Base-by-base conservation (phyloP, 1,140 invertebrate genomes). In the Arion vulgaris region DNA sequence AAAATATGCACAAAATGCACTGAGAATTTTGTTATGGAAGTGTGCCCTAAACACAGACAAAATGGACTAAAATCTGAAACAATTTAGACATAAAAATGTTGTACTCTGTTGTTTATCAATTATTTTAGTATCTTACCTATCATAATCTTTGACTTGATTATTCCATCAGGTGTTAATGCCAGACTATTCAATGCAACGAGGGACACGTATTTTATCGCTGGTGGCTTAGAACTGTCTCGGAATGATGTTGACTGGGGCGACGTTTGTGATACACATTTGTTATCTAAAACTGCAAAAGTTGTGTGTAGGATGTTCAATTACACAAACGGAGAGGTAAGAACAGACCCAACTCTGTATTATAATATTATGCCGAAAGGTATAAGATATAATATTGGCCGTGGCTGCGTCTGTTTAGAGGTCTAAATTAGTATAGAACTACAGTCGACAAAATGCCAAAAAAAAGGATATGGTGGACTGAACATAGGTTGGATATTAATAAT, bases 231-330 rank as follows among this genome's bases (percentile, higher is more conserved):
- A 19, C 17, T 72, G 15, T 72, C 71, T 23, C 15, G 36, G 23
- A 72, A 72, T 32, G 19, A 19, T 19, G 4, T n/a, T 1, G n/a
- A 26, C 9, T 72, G 71, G 71, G 71, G 71, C 11, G 39, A 28
- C 38, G 23, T 45, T 26, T 72, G 71, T 72, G 23, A 72, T 41
- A 45, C 11, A 23, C 36, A 72, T n/a, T 41, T 72, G 36, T n/a
- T 1, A 13, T 41, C 23, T n/a, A 23, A 41, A 4, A 41, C 34
- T 45, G 41, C 36, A 13, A 38, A 5, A 26, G 71, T 72, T 19
- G 26, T 72, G 36, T 72, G 71, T 45, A 39, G 19, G 71, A 72
- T 72, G 71, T 41, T 72, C 38, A 41, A 41, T 7, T 72, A 72
- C 71, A 72, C 38, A 13, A 36, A 45, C 36, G 71, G 71, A n/a